phyloP scores from a whole-genome alignment of 2,113 vertebrate species.

The Oriolus oriolus region DNA sequence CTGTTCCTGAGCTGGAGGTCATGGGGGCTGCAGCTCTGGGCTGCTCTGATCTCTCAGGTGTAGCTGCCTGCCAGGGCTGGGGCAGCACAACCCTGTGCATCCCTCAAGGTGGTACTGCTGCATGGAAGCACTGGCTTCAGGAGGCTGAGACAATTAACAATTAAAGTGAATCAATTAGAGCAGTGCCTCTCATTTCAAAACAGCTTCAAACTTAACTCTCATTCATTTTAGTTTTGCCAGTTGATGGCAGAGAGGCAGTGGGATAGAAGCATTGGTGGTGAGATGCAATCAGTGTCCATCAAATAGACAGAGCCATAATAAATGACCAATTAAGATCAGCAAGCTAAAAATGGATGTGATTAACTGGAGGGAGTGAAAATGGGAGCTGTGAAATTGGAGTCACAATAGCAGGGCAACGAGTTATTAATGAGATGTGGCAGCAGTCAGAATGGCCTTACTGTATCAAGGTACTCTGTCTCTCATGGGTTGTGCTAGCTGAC shows the following conservation, averaged over 20 bases:
- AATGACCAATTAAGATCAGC: background rate
- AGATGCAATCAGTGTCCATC: background rate
- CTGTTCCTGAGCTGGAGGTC: background rate
- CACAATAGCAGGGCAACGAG: background rate
- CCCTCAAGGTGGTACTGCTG: background rate
- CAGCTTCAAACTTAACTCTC: background rate
- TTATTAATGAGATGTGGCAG: slow-evolving; percentile 32
- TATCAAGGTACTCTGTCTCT: background rate
- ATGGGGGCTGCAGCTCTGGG: background rate
- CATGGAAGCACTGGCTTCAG: background rate
- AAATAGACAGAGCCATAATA: background rate
- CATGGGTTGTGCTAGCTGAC: background rate
- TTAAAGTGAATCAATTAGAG: background rate
- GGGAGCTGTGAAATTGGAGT: slow-evolving; percentile 14
- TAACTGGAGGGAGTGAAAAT: background rate
- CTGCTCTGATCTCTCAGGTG: background rate
- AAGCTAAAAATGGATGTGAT: background rate
- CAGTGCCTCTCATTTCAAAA: background rate
- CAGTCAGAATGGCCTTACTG: background rate
- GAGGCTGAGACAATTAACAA: background rate
- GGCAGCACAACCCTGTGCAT: background rate
- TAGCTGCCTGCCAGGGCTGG: background rate
- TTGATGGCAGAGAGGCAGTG: background rate
- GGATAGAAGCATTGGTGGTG: background rate
- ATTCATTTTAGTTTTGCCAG: background rate